These are phyloP conservation scores for Ciona savignyi DNA, from an alignment of 23 tunicate genomes.

Conservation along the genomic window DNA sequence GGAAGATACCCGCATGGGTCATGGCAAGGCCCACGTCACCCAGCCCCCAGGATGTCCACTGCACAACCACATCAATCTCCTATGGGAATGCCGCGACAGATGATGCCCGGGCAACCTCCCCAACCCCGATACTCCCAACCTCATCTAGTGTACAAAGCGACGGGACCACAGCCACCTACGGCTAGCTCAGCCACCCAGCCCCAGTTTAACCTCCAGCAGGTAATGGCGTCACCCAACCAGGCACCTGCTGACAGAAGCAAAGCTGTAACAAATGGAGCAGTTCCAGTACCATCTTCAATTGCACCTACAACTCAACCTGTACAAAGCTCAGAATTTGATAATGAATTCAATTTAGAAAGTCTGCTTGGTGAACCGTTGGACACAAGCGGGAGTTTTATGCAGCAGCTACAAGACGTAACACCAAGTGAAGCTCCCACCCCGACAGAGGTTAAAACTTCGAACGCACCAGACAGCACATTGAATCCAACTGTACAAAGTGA, in stretches of 20 bases:
- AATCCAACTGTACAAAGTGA: not conserved
- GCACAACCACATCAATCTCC: slow-evolving; percentile 9
- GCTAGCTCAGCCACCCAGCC: not conserved
- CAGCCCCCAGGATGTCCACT: slow-evolving; percentile 11
- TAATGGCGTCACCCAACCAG: not conserved
- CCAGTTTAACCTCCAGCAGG: slow-evolving; percentile 2
- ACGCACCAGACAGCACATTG: not conserved
- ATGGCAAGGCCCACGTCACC: slow-evolving; percentile 45
- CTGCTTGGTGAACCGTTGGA: slow-evolving; percentile 50
- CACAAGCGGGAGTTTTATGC: slow-evolving; percentile 68
- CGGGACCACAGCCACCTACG: not conserved
- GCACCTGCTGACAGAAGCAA: not conserved
- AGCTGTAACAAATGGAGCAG: not conserved
- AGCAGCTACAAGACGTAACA: slow-evolving; percentile 60
- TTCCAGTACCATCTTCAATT: not conserved
- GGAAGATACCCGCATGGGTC: slow-evolving; percentile 35
- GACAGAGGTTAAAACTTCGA: not conserved
- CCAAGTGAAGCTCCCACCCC: slow-evolving; percentile 10
- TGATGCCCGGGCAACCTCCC: slow-evolving; percentile 10
- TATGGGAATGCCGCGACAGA: slow-evolving; percentile 2
- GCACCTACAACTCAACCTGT: not conserved
- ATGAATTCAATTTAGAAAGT: slow-evolving; percentile 78
- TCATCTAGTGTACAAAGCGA: not conserved
- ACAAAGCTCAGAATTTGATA: slow-evolving; percentile 29
- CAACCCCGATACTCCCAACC: slow-evolving; percentile 9